Conservation (phyloP, 2,113 vertebrate genomes). For the Trematocara marginatum region DNA sequence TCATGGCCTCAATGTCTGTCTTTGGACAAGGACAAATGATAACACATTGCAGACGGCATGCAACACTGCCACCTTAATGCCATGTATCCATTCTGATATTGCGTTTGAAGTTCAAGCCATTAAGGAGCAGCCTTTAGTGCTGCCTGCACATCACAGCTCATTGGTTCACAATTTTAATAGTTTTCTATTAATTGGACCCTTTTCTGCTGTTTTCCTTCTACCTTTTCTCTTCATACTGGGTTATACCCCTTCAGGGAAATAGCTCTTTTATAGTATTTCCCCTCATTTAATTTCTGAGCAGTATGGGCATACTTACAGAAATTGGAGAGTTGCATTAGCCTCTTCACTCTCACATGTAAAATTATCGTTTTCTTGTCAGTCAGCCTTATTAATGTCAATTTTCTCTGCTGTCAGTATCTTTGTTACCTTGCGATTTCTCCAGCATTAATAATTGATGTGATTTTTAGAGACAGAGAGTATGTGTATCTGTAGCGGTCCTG, state of each 20-base stretch:
- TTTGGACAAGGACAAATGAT: slow-evolving; percentile 90
- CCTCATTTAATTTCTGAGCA: slow-evolving; percentile 66
- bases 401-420: slow-evolving; percentile 25
- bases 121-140: slow-evolving; percentile 80
- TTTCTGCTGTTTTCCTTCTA: slow-evolving; percentile 40
- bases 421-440: slow-evolving; percentile 14
- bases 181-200: slow-evolving; percentile 83
- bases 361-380: slow-evolving; percentile 16
- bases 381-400: slow-evolving; percentile 36
- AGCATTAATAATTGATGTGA: slow-evolving; percentile 36
- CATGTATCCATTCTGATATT: slow-evolving; percentile 87
- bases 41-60: slow-evolving; percentile 80
- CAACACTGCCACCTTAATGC: slow-evolving; percentile 86
- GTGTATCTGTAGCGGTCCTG: not conserved
- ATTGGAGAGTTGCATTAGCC: slow-evolving; percentile 42
- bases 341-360: slow-evolving; percentile 38
- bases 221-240: slow-evolving; percentile 28
- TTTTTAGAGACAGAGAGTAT: not conserved
- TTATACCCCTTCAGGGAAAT: slow-evolving; percentile 70
- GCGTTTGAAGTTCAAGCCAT: slow-evolving; percentile 83
- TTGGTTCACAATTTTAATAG: slow-evolving; percentile 87
- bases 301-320: slow-evolving; percentile 39
- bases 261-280: slow-evolving; percentile 63
- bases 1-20: slow-evolving; percentile 77
- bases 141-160: slow-evolving; percentile 81